These are phyloP conservation scores for Rhimphoctona megacephalus DNA, from an alignment of 2,888 invertebrate species.

Conservation along the genomic window DNA sequence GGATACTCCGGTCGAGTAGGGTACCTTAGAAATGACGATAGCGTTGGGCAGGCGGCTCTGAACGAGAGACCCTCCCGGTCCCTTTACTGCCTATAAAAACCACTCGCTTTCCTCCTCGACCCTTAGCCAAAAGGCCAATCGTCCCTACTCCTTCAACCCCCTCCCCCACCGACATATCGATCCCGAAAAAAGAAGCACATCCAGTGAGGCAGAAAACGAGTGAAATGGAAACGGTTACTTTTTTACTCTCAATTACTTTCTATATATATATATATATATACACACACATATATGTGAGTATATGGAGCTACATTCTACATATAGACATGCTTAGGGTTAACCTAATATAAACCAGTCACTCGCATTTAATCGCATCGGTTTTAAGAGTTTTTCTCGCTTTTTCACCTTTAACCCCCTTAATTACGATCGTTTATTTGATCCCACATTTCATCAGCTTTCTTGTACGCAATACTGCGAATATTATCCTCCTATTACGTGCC, in stretches of 20 bases:
- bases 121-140: conserved; percentile 84
- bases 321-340: conserved; percentile 5
- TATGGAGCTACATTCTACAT: not conserved
- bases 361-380: conserved; percentile 24
- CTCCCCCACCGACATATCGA: conserved; percentile 79
- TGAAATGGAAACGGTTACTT: conserved; percentile 74
- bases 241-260: conserved; percentile 51
- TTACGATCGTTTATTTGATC: conserved; percentile 54
- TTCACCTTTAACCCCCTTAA: conserved; percentile 49
- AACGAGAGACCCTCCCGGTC: conserved; percentile 79
- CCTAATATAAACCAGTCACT: conserved; percentile 31
- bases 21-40: conserved; percentile 79
- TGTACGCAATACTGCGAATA: conserved; percentile 23
- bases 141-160: conserved; percentile 61
- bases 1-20: conserved; percentile 84
- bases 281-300: not conserved
- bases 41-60: conserved; percentile 46
- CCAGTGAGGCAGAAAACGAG: conserved; percentile 62
- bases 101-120: conserved; percentile 83
- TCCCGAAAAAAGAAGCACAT: conserved; percentile 59
- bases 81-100: conserved; percentile 84
- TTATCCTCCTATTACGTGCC: conserved; percentile 15
- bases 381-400: conserved; percentile 37
- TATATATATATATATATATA: conserved; percentile 28
- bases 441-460: conserved; percentile 29